Conservation (phyloP, 2,888 invertebrate species). For the Dynastes tityus region DNA sequence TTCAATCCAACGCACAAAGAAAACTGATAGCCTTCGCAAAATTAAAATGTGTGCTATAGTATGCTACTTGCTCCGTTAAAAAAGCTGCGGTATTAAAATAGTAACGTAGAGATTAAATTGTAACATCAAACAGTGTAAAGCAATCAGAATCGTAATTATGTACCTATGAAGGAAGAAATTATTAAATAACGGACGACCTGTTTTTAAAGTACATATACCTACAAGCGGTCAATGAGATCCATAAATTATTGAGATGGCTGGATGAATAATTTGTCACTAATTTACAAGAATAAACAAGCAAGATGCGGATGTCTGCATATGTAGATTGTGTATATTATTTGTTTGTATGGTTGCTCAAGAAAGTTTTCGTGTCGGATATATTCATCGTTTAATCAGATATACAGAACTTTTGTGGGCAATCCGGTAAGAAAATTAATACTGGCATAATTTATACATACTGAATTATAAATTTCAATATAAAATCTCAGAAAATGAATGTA, state of each 20-base stretch:
- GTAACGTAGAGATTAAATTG: slow-evolving; percentile 7
- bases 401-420: too few species aligned
- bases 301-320: background rate
- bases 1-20: background rate
- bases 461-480: too few species aligned
- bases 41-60: background rate
- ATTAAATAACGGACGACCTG: slow-evolving; percentile 26
- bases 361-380: background rate
- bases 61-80: background rate
- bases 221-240: slow-evolving; percentile 3
- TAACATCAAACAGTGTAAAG: slow-evolving; percentile 4
- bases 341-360: background rate
- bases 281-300: slow-evolving; percentile 8
- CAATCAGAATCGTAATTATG: slow-evolving; percentile 28
- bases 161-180: slow-evolving; percentile 8
- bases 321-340: background rate
- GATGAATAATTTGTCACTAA: slow-evolving; percentile 26
- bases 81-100: background rate
- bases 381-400: background rate
- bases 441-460: too few species aligned
- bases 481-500: too few species aligned
- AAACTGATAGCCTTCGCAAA: slow-evolving; percentile 1
- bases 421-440: too few species aligned
- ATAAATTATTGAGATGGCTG: slow-evolving; percentile 30
- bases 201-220: slow-evolving; percentile 16